A percentile compares a stretch with the other conserved stretches of the same genome.
phyloP scores from a whole-genome alignment of 2,797 vertebrate species.

The Masticophis lateralis region DNA sequence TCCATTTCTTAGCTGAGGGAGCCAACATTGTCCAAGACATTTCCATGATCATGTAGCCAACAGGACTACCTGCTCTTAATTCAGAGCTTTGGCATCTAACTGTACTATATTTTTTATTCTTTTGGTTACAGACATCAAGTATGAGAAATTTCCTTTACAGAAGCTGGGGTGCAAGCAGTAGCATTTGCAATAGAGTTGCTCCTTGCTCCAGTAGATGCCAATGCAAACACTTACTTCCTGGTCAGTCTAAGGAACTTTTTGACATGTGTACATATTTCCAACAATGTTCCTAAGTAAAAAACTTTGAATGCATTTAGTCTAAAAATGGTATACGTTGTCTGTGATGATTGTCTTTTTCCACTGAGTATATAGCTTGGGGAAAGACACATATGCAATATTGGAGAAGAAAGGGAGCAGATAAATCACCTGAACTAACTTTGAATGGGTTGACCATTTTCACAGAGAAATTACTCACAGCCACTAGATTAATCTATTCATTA shows the following conservation, averaged over 20 bases:
- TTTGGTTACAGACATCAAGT: background rate
- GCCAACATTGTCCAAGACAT: background rate
- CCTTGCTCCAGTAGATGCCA: background rate
- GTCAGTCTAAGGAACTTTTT: background rate
- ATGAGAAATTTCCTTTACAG: background rate
- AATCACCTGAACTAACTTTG: background rate
- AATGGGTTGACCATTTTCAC: background rate
- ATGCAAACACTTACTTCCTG: background rate
- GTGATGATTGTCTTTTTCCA: background rate
- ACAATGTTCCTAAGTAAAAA: background rate
- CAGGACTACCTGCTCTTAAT: background rate
- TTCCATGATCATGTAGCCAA: background rate
- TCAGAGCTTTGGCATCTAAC: background rate
- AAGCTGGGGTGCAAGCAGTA: background rate
- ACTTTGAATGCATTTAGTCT: background rate
- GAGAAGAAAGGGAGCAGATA: background rate
- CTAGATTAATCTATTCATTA: background rate
- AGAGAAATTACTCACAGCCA: background rate
- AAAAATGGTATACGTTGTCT: background rate
- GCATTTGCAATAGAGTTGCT: background rate
- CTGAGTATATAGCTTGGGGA: background rate
- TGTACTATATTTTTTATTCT: background rate
- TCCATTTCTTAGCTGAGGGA: background rate
- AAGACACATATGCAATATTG: background rate
- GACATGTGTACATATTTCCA: background rate